phyloP scores from a whole-genome alignment of 2,797 vertebrate genomes.

The Sebastes cheni region DNA sequence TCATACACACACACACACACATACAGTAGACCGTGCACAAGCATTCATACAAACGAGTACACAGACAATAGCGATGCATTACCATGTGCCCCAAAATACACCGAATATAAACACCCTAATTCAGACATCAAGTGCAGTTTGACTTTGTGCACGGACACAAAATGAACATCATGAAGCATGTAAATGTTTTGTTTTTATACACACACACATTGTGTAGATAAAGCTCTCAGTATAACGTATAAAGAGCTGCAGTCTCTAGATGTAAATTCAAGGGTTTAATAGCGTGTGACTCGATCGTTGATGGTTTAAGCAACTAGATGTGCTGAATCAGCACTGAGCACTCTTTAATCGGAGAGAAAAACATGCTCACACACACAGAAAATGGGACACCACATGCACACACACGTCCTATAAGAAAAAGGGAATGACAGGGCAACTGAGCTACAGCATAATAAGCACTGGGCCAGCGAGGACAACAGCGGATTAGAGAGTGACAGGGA shows the following conservation, averaged over 20 bases:
- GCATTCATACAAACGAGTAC: neutral
- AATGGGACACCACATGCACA: conserved; percentile 36
- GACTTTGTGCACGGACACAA: neutral
- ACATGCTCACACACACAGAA: conserved; percentile 17
- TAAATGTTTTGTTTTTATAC: neutral
- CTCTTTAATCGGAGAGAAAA: conserved; percentile 31
- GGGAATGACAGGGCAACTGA: conserved; percentile 26
- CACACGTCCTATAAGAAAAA: conserved; percentile 24
- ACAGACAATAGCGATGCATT: neutral
- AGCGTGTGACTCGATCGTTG: neutral
- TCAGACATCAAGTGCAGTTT: neutral
- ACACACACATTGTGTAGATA: neutral
- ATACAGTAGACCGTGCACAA: neutral
- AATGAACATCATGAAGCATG: neutral
- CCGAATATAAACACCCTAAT: neutral
- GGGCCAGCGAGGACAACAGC: conserved; percentile 50
- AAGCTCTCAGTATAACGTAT: no score
- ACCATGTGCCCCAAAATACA: neutral
- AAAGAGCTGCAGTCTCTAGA: neutral
- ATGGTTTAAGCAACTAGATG: conserved; percentile 23
- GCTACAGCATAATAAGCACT: conserved; percentile 34
- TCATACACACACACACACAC: neutral
- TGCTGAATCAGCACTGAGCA: conserved; percentile 41
- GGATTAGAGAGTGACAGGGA: conserved; percentile 60
- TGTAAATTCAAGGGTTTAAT: neutral